Evolutionary conservation across 2,888 invertebrate genomes (phyloP), one percentile per base, ranked within the genome.

Genomic region (Horisme vitalbata): DNA sequence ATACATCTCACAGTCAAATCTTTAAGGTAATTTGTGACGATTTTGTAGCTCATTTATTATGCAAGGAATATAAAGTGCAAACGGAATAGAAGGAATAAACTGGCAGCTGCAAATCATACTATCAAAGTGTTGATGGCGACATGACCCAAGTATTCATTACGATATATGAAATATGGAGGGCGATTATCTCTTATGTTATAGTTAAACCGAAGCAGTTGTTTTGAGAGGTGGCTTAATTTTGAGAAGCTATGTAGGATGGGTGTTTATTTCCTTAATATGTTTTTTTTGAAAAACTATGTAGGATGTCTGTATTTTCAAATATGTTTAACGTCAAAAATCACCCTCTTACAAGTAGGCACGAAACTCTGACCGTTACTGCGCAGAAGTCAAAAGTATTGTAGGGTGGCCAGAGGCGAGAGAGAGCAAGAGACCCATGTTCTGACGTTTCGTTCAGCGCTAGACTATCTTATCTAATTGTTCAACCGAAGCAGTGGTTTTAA

Each of bases 1-100:
- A 86, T 80, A 83, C 65, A 89, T 89, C 79, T 86, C 68, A 86
- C 79, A 88, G 81, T 88, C 86, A 86, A 87, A 88, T 87, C 72
- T 81, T 20, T 79, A 86, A 79, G 87, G 87, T 86, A 83, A 86
- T 89, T 86, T 87, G 83, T 85, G 83, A 83, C 64, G 83, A 84
- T 85, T 86, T 87, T 79, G 88, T 86, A 65, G 59, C 81, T 87
- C 80, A 87, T 85, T 87, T 83, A 87, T 78, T 85, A 87, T 85
- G 85, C 85, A 83, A 85, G 81, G 88, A 88, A 89, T 89, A 88
- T 87, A 88, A 88, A 89, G 81, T 75, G 75, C 69, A 69, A 57
- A 68, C 65, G 56, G 80, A 77, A 79, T 79, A 67, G 73, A 71
- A 55, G 52, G 60, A 46, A 57, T 61, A 58, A 55, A 50, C 51